These are phyloP conservation scores for Malurus alboscapulatus DNA, from an alignment of 2,113 vertebrate species.

Conservation along the genomic window DNA sequence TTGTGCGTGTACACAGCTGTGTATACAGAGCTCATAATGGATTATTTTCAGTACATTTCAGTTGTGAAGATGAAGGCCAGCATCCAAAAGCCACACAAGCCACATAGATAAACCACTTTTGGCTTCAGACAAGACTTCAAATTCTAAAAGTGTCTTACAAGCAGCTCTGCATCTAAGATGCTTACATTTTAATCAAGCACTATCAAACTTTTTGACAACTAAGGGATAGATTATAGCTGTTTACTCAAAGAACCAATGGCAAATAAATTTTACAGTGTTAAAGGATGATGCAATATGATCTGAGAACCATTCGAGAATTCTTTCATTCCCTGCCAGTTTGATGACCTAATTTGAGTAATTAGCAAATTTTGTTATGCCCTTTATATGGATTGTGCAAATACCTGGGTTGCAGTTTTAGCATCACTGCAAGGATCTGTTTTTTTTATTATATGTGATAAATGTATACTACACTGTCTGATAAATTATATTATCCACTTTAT, in stretches of 20 bases:
- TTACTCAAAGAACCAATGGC: not conserved
- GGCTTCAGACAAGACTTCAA: not conserved
- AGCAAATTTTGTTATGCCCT: not conserved
- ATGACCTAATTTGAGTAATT: not conserved
- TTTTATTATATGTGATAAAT: not conserved
- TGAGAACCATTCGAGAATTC: not conserved
- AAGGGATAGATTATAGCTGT: not conserved
- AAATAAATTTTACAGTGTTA: slow-evolving; percentile 3
- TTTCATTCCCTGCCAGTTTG: not conserved
- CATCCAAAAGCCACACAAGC: not conserved
- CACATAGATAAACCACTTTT: not conserved
- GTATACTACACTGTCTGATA: not conserved
- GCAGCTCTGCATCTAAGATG: not conserved
- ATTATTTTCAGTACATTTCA: not conserved
- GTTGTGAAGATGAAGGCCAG: not conserved
- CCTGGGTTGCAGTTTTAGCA: not conserved
- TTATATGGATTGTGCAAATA: not conserved
- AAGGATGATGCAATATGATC: not conserved
- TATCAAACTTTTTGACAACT: not conserved
- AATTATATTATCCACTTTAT: not conserved
- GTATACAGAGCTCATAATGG: not conserved
- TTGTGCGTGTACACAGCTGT: not conserved
- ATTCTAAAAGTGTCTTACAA: not conserved
- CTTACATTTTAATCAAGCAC: not conserved
- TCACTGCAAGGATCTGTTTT: not conserved